Conservation (phyloP, 1,140 invertebrate genomes). For the Magallana angulata region DNA sequence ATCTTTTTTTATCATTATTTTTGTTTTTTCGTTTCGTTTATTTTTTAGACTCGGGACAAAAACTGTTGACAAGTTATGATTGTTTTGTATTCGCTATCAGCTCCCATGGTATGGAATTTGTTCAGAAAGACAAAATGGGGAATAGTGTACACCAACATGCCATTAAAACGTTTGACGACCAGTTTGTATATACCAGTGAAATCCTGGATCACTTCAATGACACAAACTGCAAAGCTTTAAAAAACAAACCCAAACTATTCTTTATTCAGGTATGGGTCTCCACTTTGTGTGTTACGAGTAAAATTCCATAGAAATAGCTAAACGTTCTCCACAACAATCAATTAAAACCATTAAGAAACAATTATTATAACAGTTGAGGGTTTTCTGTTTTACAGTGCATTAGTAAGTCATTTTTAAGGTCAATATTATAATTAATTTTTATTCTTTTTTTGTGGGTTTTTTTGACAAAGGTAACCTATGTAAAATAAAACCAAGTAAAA, state of each 20-base stretch:
- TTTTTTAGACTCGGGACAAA: background rate
- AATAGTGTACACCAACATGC: background rate
- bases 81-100: slow-evolving; percentile 36
- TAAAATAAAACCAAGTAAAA: too few species aligned
- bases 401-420: too few species aligned
- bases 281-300: too few species aligned
- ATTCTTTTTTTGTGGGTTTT: too few species aligned
- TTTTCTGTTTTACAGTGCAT: too few species aligned
- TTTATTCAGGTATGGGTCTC: slow-evolving; percentile 25
- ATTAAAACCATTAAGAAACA: too few species aligned
- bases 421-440: too few species aligned
- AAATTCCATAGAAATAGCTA: too few species aligned
- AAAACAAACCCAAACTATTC: slow-evolving; percentile 34
- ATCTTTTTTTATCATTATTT: background rate
- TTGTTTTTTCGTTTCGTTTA: background rate
- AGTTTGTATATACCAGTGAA: background rate
- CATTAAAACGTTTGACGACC: background rate
- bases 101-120: background rate
- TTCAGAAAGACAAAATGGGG: background rate
- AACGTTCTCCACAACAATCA: too few species aligned
- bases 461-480: too few species aligned
- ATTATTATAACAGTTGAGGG: too few species aligned
- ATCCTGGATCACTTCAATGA: background rate
- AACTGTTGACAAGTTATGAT: background rate
- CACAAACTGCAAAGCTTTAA: background rate